Evolutionary conservation across 2,113 vertebrate genomes (phyloP).

Genomic region (Phycodurus eques): DNA sequence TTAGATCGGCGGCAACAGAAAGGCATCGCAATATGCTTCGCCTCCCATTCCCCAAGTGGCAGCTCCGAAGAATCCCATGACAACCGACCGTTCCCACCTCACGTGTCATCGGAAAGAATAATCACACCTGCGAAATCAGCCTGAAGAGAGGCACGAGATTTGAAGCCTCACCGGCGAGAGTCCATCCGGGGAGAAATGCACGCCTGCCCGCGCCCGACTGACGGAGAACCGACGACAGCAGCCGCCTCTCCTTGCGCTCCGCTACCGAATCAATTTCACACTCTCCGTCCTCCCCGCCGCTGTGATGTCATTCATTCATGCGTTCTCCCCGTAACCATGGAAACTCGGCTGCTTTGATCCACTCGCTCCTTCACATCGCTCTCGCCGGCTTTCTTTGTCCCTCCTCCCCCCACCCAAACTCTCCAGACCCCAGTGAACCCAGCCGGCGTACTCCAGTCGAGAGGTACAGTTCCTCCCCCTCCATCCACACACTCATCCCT

Average conservation of each 20-base stretch:
- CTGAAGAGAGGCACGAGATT: background rate
- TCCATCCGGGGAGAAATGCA: slow-evolving; percentile 72
- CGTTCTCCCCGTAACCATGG: slow-evolving; percentile 86
- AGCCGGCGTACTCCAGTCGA: slow-evolving; percentile 47
- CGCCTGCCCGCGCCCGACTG: slow-evolving; percentile 44
- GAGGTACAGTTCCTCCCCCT: slow-evolving; percentile 58
- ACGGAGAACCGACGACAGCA: slow-evolving; percentile 54
- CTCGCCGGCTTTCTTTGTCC: slow-evolving; percentile 24
- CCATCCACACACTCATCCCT: slow-evolving; percentile 18
- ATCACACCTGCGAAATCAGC: background rate
- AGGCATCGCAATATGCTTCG: slow-evolving; percentile 49
- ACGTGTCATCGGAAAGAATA: slow-evolving; percentile 19
- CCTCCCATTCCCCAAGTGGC: slow-evolving; percentile 30
- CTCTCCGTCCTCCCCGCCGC: slow-evolving; percentile 83
- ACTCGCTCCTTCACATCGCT: slow-evolving; percentile 65
- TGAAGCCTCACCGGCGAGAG: slow-evolving; percentile 73
- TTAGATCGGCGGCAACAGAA: slow-evolving; percentile 63
- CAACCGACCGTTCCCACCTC: slow-evolving; percentile 4
- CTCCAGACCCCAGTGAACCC: slow-evolving; percentile 47
- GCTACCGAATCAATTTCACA: slow-evolving; percentile 94
- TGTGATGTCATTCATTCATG: slow-evolving; percentile 91
- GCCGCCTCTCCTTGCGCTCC: slow-evolving; percentile 65
- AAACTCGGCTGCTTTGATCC: slow-evolving; percentile 81
- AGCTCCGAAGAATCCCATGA: slow-evolving; percentile 26
- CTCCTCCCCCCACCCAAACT: slow-evolving; percentile 45